Base-by-base conservation (phyloP, 2,888 invertebrate genomes). In the Panopea generosa region DNA sequence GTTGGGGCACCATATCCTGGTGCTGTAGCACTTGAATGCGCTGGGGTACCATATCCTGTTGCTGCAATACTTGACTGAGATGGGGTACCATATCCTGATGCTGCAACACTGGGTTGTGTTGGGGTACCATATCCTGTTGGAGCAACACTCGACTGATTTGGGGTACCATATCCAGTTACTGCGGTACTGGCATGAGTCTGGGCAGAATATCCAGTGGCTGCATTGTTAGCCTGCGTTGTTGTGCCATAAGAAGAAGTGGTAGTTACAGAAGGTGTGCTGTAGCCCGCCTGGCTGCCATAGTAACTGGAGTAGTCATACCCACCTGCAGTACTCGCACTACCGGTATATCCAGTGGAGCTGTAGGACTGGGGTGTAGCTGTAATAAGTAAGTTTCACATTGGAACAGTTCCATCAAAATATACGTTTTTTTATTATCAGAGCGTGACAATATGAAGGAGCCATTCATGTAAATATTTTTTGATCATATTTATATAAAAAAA, bases 241-340 rank as follows among this genome's bases (percentile, higher is more conserved):
- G 7, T 11, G 40, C 16, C 40, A 40, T 16, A 11, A 40, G 40
- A 40, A 40, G 40, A 11, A 16, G 40, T 40, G 40, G 7, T 11
- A 40, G 40, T 16, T 40, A 16, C 40, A 40, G 40, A 11, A 40
- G 16, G 9, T 40, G 40, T 16, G 9, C 40, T 16, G 40, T 40
- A 40, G 16, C 40, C 40, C 16, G 40, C 29, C 59, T 74, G 74
- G 50, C 22, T 69, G 7, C 60, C 65, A 65, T 71, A 65, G 26
- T 75, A 75, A 53, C 63, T 56, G 4, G 67, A 57, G 26, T 67
- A 67, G 33, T 59, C 67, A 33, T 67, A 67, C 20, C 24, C 40
- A n/a, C n/a, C n/a, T n/a, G n/a, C n/a, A n/a, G n/a, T n/a, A n/a
- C n/a, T n/a, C 11, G 4, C 33, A 3, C 45, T 33, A n/a, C 29